Evolutionary conservation across 2,888 invertebrate genomes (phyloP), one percentile per base, ranked within the genome.

Genomic region (Agrotis clavis): DNA sequence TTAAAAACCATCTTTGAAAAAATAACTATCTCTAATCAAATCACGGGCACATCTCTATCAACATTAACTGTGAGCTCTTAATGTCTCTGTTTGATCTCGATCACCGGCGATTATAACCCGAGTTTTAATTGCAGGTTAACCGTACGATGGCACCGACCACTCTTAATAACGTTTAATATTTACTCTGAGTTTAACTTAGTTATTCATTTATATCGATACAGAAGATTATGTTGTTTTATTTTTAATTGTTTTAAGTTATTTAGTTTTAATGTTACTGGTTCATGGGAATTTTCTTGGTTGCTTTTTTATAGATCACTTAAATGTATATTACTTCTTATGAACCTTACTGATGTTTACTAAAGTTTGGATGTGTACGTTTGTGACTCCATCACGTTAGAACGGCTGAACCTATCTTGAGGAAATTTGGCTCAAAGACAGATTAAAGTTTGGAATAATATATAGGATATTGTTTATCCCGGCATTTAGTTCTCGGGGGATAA

Each of bases 21-120:
- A 57, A 30, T 2, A n/a, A 35, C 18, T 25, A 72, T 56, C 30
- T 54, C 62, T 50, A 47, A 69, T 41, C 61, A 71, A 63, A 78
- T 59, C 81, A 75, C 61, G 67, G 77, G 76, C 69, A 67, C 70
- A 71, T 67, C 71, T 72, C 73, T 64, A 73, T 54, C 62, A 57
- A 66, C 79, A 78, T 76, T 77, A 80, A 88, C 89, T 89, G 65
- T 77, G 57, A 69, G 84, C 70, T 77, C 82, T 87, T 92, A 91
- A 92, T 90, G 89, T 92, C 91, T 92, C 87, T 88, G 87, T 92
- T 89, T 87, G 87, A 86, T 89, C 90, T 88, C 86, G 85, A 91
- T 88, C 87, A 88, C 84, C 76, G 83, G 84, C 77, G 85, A 90
- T 90, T 88, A 89, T 78, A 87, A 86, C 86, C 79, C 74, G 67